A percentile compares a stretch with the other conserved stretches of the same genome.
phyloP scores from a whole-genome alignment of 2,113 vertebrate genomes.

The Chauna torquata region DNA sequence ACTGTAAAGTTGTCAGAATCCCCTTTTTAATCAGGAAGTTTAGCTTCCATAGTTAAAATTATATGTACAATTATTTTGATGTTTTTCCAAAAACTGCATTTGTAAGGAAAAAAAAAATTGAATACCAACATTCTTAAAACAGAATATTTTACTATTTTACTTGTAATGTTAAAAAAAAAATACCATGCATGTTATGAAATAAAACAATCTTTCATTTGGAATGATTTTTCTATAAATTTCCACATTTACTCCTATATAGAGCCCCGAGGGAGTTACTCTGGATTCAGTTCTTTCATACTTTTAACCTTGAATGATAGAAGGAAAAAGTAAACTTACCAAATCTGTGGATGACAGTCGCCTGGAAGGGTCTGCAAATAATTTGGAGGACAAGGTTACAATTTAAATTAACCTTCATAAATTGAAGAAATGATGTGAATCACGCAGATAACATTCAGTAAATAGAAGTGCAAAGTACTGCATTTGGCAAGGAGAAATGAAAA shows the following conservation, averaged over 20 bases:
- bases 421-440: background rate
- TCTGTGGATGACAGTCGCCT: background rate
- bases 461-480: background rate
- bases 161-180: too few species aligned
- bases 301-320: conserved; percentile 44
- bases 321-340: conserved; percentile 39
- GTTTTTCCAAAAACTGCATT: background rate
- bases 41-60: background rate
- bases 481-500: background rate
- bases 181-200: background rate
- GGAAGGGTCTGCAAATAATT: conserved; percentile 7
- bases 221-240: conserved; percentile 37
- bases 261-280: conserved; percentile 43
- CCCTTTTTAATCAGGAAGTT: background rate
- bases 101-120: background rate
- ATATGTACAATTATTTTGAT: background rate
- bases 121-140: background rate
- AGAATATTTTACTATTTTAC: background rate
- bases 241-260: background rate
- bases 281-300: conserved; percentile 16
- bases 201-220: conserved; percentile 18
- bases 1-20: background rate
- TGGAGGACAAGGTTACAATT: conserved; percentile 51
- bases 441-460: background rate
- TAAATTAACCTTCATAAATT: conserved; percentile 66